Base-by-base conservation (phyloP, 2,113 vertebrate genomes). In the Sigmodon hispidus region DNA sequence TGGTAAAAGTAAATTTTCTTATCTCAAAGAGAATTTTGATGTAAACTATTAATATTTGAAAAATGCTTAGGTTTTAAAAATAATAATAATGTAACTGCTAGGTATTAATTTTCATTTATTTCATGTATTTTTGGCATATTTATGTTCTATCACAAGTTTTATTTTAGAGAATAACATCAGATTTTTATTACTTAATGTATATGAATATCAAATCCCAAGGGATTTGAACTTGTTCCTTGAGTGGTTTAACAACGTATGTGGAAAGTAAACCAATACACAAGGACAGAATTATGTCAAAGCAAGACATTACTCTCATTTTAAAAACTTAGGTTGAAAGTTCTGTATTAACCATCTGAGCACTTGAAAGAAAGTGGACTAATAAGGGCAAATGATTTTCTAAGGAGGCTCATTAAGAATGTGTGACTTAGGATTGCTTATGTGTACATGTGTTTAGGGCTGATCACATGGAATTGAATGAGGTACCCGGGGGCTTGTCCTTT, bases 201-300 rank as follows among this genome's bases (percentile, higher is more conserved):
- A 57, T 73, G n/a, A 43, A 57, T 69, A 67, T 72, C 34, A 87
- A 19, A 89, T 72, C 70, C 76, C 52, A 87, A 93, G 93, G 67
- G 31, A 2, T 43, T 79, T 3, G n/a, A 22, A 45, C 45, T 19
- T 93, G 3, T 59, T 90, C 3, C 21, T 94, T 73, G 9, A 73
- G 24, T 72, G 88, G 17, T 83, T 94, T 85, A 87, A 63, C n/a
- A 70, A 24, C 83, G 67, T 87, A 57, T 73, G 83, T 83, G n/a
- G 7, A 59, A 90, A 93, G 48, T 1, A 85, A 31, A 83, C 40
- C 15, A 73, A 59, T 48, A 15, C 3, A 57, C 17, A 96, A 70
- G 24, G 11, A 81, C 3, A 81, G 8, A 4, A 48, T 5, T 45
- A 2, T 67, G 61, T 3, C 70, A 24, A 26, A 69, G 16, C 11